Evolutionary conservation across 2,113 vertebrate genomes (phyloP), one percentile per base, ranked within the genome.

Genomic region (Melanerpes formicivorus): DNA sequence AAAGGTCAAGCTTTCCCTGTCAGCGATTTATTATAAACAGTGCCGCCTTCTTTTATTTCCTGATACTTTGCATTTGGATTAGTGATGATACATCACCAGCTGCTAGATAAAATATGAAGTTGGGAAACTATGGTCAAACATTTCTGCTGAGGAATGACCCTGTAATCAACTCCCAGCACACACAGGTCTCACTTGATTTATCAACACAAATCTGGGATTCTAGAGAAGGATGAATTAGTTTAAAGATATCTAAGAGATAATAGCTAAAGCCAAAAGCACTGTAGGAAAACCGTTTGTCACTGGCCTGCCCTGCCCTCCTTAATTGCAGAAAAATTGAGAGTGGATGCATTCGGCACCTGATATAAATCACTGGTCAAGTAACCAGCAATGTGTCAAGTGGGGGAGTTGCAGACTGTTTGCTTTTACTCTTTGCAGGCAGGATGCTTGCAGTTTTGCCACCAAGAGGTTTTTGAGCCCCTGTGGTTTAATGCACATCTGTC

Each of bases 21-120:
- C 93, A 95, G 95, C 97, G 97, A 97, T 97, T 97, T 97, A 97
- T 97, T 97, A 97, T 96, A 96, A 97, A 97, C 92, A 95, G 95
- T 78, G 84, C 89, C 84, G 67, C 93, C 84, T 91, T 71, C 94
- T 93, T 95, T 96, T 97, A 95, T 96, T 96, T 96, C 96, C 75
- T 85, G 87, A 94, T 96, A 95, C 90, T 97, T 97, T 96, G 96
- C 96, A 96, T 96, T 93, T 95, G 95, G 96, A 96, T 97, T 96
- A 93, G 91, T 14, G 77, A 95, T 93, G 92, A 93, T 83, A 93
- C 84, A 95, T 96, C 82, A 90, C 95, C 95, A 87, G 96, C 96
- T 96, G 88, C 84, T 95, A 90, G 75, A 94, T 97, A 97, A 98
- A 97, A 97, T 95, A 97, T 95, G 95, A 97, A 97, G 95, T 96